These are phyloP conservation scores for Aspiorhynchus laticeps DNA, from an alignment of 2,113 vertebrate species.

Conservation along the genomic window DNA sequence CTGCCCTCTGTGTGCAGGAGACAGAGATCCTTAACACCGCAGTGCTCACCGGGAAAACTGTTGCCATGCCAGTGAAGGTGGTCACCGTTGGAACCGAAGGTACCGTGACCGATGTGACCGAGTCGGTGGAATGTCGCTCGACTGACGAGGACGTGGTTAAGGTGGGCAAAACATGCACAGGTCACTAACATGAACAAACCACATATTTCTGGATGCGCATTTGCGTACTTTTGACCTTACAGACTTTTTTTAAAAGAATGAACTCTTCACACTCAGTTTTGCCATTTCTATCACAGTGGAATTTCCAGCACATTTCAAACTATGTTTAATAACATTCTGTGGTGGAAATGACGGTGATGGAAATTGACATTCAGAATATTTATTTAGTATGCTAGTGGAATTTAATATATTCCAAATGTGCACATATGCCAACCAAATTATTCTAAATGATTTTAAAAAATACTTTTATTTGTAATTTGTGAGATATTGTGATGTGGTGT, in stretches of 20 bases:
- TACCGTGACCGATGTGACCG: conserved; percentile 85
- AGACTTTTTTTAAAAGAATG: not conserved
- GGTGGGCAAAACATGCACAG: conserved; percentile 66
- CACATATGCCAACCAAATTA: no score
- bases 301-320: not conserved
- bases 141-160: conserved; percentile 88
- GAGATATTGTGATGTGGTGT: not conserved
- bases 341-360: not conserved
- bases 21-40: conserved; percentile 94
- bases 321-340: not conserved
- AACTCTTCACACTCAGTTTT: not conserved
- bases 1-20: conserved; percentile 76
- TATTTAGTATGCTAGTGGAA: no score
- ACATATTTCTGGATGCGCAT: not conserved
- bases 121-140: conserved; percentile 88
- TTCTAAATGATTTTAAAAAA: no score
- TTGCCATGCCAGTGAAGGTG: conserved; percentile 88
- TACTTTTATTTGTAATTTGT: not conserved
- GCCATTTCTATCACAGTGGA: not conserved
- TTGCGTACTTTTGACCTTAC: not conserved
- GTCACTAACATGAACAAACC: not conserved
- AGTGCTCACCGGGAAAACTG: conserved; percentile 86
- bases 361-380: no score
- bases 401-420: no score
- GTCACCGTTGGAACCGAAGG: conserved; percentile 87